Conservation (phyloP, 2,888 invertebrate species). For the Lapara coniferarum region DNA sequence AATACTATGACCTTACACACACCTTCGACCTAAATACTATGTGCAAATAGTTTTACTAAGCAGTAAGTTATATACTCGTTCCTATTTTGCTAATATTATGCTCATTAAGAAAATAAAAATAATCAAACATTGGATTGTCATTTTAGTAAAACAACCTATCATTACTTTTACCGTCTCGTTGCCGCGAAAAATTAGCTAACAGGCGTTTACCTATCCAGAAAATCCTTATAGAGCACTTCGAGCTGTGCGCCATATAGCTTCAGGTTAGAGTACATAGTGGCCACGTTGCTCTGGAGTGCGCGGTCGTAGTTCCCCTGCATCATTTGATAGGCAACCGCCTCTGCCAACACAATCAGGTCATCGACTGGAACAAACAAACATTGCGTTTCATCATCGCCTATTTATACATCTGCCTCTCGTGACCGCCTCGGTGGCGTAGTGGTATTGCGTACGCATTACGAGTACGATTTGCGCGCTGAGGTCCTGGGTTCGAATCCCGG, state of each 20-base stretch:
- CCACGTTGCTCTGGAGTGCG: slow-evolving; percentile 88
- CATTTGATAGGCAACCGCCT: slow-evolving; percentile 90
- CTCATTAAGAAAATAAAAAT: background rate
- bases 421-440: no score
- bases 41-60: no score
- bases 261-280: slow-evolving; percentile 90
- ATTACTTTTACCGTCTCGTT: no score
- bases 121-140: background rate
- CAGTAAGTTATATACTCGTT: no score
- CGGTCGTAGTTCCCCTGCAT: slow-evolving; percentile 89
- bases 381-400: background rate
- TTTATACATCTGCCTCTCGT: slow-evolving; percentile 4
- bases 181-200: background rate
- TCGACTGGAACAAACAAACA: slow-evolving; percentile 84
- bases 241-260: slow-evolving; percentile 92
- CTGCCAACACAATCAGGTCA: slow-evolving; percentile 91
- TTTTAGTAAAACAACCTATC: no score
- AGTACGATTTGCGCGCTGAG: no score
- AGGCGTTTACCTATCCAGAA: slow-evolving; percentile 86
- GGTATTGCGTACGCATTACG: no score
- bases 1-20: no score
- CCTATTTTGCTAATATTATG: no score
- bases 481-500: no score
- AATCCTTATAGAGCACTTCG: slow-evolving; percentile 92
- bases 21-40: no score